Conservation (phyloP, 2,888 invertebrate genomes). For the Torymus auratus region DNA sequence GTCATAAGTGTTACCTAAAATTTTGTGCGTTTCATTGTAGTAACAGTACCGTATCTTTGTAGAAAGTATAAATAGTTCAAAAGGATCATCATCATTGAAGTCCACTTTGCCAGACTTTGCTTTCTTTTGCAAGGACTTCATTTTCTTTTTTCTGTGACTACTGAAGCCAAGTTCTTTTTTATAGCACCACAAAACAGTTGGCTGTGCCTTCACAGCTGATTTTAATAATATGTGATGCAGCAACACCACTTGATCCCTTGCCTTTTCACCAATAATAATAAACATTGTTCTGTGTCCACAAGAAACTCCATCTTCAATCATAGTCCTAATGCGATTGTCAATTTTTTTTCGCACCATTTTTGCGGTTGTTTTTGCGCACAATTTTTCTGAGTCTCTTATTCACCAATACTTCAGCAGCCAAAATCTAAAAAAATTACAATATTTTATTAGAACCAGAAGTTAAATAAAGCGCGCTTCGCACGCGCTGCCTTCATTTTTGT, state of each 20-base stretch:
- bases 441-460: no score
- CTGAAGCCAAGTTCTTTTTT: conserved; percentile 85
- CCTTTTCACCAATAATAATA: conserved; percentile 96
- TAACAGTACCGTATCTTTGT: conserved; percentile 98
- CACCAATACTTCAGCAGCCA: no score
- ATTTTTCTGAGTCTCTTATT: not conserved
- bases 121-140: conserved; percentile 89
- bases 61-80: conserved; percentile 96
- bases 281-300: conserved; percentile 95
- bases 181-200: conserved; percentile 98
- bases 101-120: conserved; percentile 92
- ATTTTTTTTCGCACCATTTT: conserved; percentile 96
- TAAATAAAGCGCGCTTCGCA: no score
- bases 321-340: conserved; percentile 94
- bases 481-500: no score
- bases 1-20: conserved; percentile 97
- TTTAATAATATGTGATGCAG: conserved; percentile 98
- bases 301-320: conserved; percentile 98
- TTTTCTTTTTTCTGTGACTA: conserved; percentile 93
- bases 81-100: conserved; percentile 96
- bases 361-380: conserved; percentile 17
- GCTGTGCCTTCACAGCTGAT: conserved; percentile 93
- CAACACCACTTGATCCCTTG: conserved; percentile 96
- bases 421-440: no score
- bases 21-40: conserved; percentile 97